phyloP scores from a whole-genome alignment of 2,113 vertebrate species.

The Danio rerio region GRCz12tu NC_133183.1:50699501-50700000 shows the following conservation, averaged over 20 bases:
- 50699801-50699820: slow-evolving; percentile 26
- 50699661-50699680: slow-evolving; percentile 28
- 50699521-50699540: too few species aligned
- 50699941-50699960: neutral
- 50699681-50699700: slow-evolving; percentile 26
- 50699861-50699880: slow-evolving; percentile 12
- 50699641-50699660: slow-evolving; percentile 20
- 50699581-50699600: too few species aligned
- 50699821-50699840: slow-evolving; percentile 35
- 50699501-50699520: too few species aligned
- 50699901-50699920: slow-evolving; percentile 36
- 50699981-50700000: neutral
- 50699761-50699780: slow-evolving; percentile 32
- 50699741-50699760: slow-evolving; percentile 27
- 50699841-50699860: slow-evolving; percentile 46
- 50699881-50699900: slow-evolving; percentile 29
- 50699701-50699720: slow-evolving; percentile 24
- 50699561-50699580: too few species aligned
- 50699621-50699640: slow-evolving; percentile 3
- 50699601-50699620: neutral
- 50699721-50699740: slow-evolving; percentile 33
- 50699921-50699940: slow-evolving; percentile 20
- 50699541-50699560: too few species aligned
- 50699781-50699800: slow-evolving; percentile 47
- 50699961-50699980: neutral